Conservation (phyloP, 2,113 vertebrate genomes). For the Cairina moschata region DNA sequence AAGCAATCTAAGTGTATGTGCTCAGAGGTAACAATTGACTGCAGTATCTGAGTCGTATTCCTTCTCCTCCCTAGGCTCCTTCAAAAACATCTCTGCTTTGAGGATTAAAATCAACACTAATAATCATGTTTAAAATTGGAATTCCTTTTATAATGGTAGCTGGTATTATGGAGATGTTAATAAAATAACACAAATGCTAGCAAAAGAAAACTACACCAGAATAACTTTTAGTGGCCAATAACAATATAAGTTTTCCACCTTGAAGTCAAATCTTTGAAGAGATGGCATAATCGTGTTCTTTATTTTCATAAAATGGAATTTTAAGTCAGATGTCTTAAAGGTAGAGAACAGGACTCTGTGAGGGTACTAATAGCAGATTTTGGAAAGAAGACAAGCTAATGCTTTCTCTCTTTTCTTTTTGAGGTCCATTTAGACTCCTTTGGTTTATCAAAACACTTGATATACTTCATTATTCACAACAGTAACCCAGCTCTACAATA, state of each 20-base stretch:
- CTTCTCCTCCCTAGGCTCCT: background rate
- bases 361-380: background rate
- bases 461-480: conserved; percentile 12
- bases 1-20: conserved; percentile 15
- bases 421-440: background rate
- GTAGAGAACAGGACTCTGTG: background rate
- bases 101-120: conserved; percentile 21
- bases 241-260: background rate
- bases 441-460: conserved; percentile 49
- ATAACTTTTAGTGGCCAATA: conserved; percentile 27
- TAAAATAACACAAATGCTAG: background rate
- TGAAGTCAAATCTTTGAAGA: conserved; percentile 24
- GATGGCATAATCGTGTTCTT: background rate
- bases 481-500: background rate
- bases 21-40: conserved; percentile 12
- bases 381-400: background rate
- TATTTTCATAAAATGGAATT: conserved; percentile 16
- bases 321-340: background rate
- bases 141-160: background rate
- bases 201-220: conserved; percentile 19
- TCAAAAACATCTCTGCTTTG: background rate
- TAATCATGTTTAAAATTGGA: conserved; percentile 15
- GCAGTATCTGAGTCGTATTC: background rate
- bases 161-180: background rate
- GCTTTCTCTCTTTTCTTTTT: background rate